phyloP scores from a whole-genome alignment of 2,113 vertebrate species.

The Antechinus stuartii region DNA sequence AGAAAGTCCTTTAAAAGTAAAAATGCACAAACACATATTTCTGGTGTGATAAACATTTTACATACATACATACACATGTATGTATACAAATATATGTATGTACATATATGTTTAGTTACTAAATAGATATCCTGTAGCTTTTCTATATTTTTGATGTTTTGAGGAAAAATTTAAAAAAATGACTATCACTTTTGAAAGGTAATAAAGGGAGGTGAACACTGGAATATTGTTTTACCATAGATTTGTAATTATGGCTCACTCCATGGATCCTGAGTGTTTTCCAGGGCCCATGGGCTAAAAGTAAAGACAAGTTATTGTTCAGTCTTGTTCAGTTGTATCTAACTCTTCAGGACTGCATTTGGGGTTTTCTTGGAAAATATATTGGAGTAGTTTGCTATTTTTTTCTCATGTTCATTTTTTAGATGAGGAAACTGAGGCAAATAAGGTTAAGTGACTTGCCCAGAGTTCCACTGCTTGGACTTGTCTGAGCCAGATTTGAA shows the following conservation, averaged over 20 bases:
- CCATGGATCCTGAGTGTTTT: background rate
- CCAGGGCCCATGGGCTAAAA: background rate
- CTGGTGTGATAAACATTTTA: background rate
- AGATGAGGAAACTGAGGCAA: background rate
- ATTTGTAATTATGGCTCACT: background rate
- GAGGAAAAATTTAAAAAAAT: background rate
- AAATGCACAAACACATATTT: background rate
- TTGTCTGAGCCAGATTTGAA: background rate
- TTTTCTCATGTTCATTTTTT: background rate
- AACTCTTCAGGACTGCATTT: background rate
- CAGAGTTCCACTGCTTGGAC: background rate
- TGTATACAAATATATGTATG: background rate
- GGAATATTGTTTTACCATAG: background rate
- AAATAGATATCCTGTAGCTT: background rate
- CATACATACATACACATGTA: background rate
- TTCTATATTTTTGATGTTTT: background rate
- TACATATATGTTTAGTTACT: background rate
- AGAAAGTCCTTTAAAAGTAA: slow-evolving; percentile 12
- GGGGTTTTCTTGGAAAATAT: background rate
- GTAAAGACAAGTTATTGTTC: background rate
- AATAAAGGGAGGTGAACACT: background rate
- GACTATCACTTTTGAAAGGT: background rate
- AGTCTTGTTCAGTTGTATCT: background rate
- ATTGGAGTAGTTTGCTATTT: background rate
- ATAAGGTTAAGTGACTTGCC: background rate